Percentiles rank a stretch among this genome's conserved stretches.
phyloP scores from a whole-genome alignment of 1,140 invertebrate genomes.

The Lasaia peninsularis region DNA sequence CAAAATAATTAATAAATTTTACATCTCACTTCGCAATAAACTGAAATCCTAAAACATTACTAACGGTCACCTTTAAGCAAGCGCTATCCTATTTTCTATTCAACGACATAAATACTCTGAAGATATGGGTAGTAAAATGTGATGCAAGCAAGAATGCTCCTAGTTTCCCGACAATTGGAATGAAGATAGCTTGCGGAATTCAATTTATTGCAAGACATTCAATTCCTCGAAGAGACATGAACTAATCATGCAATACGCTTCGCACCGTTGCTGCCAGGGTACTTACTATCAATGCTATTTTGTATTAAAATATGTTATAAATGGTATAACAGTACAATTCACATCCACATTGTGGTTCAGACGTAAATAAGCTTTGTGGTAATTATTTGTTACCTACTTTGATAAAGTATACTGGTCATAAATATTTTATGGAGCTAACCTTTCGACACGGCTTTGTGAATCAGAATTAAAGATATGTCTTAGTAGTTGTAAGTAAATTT shows the following conservation, averaged over 20 bases:
- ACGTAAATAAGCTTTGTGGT: too few relatives aligned
- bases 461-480: too few relatives aligned
- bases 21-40: constrained; percentile 2
- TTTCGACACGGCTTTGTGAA: too few relatives aligned
- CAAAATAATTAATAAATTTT: background rate
- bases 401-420: too few relatives aligned
- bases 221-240: constrained; percentile 41
- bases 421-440: too few relatives aligned
- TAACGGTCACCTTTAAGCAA: constrained; percentile 34
- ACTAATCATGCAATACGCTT: constrained; percentile 44
- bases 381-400: too few relatives aligned
- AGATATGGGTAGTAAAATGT: constrained; percentile 26
- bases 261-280: background rate
- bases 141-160: constrained; percentile 20
- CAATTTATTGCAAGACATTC: constrained; percentile 29
- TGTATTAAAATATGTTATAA: constrained; percentile 9
- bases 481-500: too few relatives aligned
- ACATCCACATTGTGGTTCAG: background rate
- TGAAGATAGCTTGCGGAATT: constrained; percentile 15
- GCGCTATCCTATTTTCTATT: constrained; percentile 32
- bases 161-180: constrained; percentile 10
- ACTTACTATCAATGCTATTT: constrained; percentile 8
- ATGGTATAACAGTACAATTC: background rate
- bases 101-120: constrained; percentile 40
- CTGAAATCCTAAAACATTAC: constrained; percentile 18